Evolutionary conservation across 2,797 vertebrate genomes (phyloP).

Genomic region (Momotus momota): DNA sequence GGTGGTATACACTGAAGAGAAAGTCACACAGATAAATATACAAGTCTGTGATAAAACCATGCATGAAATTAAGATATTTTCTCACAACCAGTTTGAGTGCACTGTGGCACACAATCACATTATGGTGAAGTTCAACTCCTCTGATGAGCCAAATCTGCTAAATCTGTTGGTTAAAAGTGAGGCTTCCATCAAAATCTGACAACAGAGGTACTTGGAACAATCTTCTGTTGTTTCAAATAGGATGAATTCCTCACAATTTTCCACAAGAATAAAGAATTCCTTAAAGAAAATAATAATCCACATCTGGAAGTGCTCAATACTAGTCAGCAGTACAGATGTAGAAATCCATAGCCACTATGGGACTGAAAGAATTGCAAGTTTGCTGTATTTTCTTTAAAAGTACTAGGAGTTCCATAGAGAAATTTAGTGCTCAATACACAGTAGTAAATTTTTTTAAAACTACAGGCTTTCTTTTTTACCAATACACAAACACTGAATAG

Average conservation of each 20-base stretch:
- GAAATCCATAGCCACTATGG: constrained; percentile 23
- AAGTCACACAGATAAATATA: not conserved
- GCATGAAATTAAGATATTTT: not conserved
- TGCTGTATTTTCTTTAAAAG: not conserved
- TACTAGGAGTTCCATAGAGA: not conserved
- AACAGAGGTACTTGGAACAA: not conserved
- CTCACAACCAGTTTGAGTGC: not conserved
- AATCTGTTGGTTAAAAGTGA: not conserved
- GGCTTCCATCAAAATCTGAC: constrained; percentile 5
- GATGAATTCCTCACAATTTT: not conserved
- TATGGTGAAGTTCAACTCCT: not conserved
- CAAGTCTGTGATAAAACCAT: not conserved
- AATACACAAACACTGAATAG: not conserved
- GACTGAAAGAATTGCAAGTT: constrained; percentile 18
- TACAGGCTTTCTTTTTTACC: not conserved
- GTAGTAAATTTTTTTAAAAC: not conserved
- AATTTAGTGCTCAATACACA: not conserved
- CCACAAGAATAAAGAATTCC: constrained; percentile 25
- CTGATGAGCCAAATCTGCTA: not conserved
- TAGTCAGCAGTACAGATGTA: not conserved
- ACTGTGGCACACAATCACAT: not conserved
- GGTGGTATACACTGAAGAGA: not conserved
- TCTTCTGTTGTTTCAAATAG: not conserved
- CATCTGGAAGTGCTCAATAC: constrained; percentile 49
- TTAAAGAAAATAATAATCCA: constrained; percentile 22